phyloP scores from a whole-genome alignment of 2,113 vertebrate genomes.

The Capreolus pygargus region DNA sequence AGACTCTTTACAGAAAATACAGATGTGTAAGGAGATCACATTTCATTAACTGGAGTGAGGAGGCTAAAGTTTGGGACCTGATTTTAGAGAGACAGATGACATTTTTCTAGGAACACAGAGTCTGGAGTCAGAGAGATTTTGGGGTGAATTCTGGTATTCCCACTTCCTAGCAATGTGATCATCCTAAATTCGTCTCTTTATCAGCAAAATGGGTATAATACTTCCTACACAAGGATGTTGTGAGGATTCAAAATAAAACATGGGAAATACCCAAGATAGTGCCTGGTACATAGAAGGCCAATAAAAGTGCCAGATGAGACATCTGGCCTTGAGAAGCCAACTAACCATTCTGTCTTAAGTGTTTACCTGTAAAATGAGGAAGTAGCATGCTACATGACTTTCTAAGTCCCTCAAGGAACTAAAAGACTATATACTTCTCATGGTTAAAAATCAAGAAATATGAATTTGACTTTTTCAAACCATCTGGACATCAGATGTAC shows the following conservation, averaged over 20 bases:
- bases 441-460: constrained; percentile 23
- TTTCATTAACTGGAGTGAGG: not conserved
- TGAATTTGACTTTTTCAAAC: constrained; percentile 19
- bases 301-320: not conserved
- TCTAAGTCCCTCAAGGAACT: not conserved
- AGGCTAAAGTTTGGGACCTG: not conserved
- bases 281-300: not conserved
- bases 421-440: not conserved
- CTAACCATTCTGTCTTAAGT: not conserved
- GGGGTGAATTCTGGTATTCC: not conserved
- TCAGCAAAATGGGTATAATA: not conserved
- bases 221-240: not conserved
- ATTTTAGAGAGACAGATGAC: not conserved
- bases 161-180: not conserved
- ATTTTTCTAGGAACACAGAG: not conserved
- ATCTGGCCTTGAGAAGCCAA: not conserved
- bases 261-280: not conserved
- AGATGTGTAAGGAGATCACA: not conserved
- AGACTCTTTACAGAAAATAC: not conserved
- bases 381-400: not conserved
- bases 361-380: not conserved
- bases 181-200: not conserved
- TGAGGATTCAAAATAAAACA: not conserved
- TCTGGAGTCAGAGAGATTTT: not conserved
- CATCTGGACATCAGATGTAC: not conserved